phyloP scores from a whole-genome alignment of 1,140 invertebrate species.

The Drosophila sechellia region DNA sequence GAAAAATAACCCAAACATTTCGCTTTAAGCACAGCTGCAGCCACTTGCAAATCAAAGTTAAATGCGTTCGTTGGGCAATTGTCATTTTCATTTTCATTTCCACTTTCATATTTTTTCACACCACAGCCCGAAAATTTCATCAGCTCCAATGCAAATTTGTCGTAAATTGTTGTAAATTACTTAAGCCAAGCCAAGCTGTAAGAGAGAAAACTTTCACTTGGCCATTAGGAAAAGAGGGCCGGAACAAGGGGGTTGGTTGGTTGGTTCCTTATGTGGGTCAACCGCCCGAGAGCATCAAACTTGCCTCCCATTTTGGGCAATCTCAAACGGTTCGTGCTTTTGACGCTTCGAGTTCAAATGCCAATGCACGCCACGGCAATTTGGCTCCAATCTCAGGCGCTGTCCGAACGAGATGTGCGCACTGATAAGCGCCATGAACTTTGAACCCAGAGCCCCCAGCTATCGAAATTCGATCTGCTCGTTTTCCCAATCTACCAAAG shows the following conservation, averaged over 20 bases:
- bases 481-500: not conserved
- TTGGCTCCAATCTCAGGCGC: constrained; percentile 27
- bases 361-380: constrained; percentile 67
- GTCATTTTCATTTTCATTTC: constrained; percentile 67
- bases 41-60: constrained; percentile 19
- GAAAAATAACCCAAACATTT: constrained; percentile 14
- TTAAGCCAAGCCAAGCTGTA: constrained; percentile 41
- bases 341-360: constrained; percentile 68
- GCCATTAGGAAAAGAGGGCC: not conserved
- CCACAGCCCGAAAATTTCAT: constrained; percentile 43
- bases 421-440: constrained; percentile 69
- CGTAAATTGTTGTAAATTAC: constrained; percentile 76
- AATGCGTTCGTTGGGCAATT: constrained; percentile 53
- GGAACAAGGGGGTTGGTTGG: not conserved
- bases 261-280: constrained; percentile 50
- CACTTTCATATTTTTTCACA: constrained; percentile 73
- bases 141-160: constrained; percentile 68
- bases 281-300: constrained; percentile 39
- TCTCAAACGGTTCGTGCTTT: constrained; percentile 42
- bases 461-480: constrained; percentile 22
- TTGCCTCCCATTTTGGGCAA: constrained; percentile 35
- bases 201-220: constrained; percentile 68
- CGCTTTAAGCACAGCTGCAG: constrained; percentile 15
- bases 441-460: constrained; percentile 53
- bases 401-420: constrained; percentile 52